Conservation (phyloP, 2,888 invertebrate genomes). For the Empis stercorea region DNA sequence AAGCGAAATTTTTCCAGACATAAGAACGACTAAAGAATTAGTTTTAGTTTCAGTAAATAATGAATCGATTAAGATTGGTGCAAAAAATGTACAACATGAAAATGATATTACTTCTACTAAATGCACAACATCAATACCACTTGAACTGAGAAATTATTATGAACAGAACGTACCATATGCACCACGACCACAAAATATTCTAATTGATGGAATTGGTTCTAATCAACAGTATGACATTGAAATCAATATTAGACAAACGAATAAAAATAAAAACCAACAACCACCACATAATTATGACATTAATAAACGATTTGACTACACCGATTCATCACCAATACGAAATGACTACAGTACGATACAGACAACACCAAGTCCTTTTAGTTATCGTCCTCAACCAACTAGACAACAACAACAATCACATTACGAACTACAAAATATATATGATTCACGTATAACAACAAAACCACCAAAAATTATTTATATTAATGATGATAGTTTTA, state of each 20-base stretch:
- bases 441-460: conserved; percentile 16
- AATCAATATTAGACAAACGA: conserved; percentile 33
- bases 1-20: background rate
- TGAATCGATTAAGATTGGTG: background rate
- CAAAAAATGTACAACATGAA: background rate
- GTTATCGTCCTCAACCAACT: conserved; percentile 6
- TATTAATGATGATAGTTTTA: conserved; percentile 24
- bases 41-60: background rate
- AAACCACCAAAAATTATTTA: conserved; percentile 34
- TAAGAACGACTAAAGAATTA: background rate
- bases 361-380: conserved; percentile 15
- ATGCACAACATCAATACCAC: background rate
- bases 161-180: conserved; percentile 18
- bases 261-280: conserved; percentile 17
- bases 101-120: background rate
- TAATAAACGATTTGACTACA: conserved; percentile 16
- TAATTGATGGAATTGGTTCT: conserved; percentile 24
- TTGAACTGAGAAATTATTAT: conserved; percentile 26
- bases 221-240: conserved; percentile 33
- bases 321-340: conserved; percentile 19
- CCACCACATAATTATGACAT: conserved; percentile 1
- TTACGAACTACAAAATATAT: conserved; percentile 4
- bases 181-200: conserved; percentile 25
- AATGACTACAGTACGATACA: conserved; percentile 4
- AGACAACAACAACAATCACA: background rate